Base-by-base conservation (phyloP, 2,888 invertebrate species). In the Panorpa germanica region DNA sequence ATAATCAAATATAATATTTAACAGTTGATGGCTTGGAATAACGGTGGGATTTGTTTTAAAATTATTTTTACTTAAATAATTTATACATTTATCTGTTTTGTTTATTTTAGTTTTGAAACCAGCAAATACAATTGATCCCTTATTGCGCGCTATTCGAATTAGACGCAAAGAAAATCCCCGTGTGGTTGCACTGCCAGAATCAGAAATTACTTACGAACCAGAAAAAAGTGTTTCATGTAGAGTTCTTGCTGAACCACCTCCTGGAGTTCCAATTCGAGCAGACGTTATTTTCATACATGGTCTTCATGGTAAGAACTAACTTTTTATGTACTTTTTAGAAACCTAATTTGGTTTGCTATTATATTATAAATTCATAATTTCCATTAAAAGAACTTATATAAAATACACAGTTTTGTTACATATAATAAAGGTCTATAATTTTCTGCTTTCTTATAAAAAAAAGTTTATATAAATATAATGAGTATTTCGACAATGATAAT, bases 271-370 rank as follows among this genome's bases (percentile, higher is more conserved):
- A 3, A 53, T 54, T 24, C 46, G 48, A 4, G 64, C 64, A 3
- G 86, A 88, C 45, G 66, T 86, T 13, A 66, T 88, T 12, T 81
- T 88, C 44, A 68, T 86, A 1, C 86, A 88, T 44, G 86, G 82
- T 4, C 53, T 81, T 1, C 70, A 74, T 43, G 81, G 72, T 60
- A 37, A 14, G 22, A 28, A 9, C 20, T 28, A 28, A 19, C 10
- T 29, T 9, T 29, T 14, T 10, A 15, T 20, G 15, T 3, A 3
- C 12, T 13, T 9, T 9, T 2, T 24, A 14, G n/a, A 14, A 24
- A 24, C 7, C 14, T 24, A 9, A 11, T 24, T 5, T 24, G 7
- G 11, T 5, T 24, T 24, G 11, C 5, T 11, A 12, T 5, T 5
- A 11, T 10, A 14, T 14, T 18, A 26, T 4, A 26, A 11, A 8